Conservation (phyloP, 2,888 invertebrate genomes). For the Caenorhabditis parvicauda region DNA sequence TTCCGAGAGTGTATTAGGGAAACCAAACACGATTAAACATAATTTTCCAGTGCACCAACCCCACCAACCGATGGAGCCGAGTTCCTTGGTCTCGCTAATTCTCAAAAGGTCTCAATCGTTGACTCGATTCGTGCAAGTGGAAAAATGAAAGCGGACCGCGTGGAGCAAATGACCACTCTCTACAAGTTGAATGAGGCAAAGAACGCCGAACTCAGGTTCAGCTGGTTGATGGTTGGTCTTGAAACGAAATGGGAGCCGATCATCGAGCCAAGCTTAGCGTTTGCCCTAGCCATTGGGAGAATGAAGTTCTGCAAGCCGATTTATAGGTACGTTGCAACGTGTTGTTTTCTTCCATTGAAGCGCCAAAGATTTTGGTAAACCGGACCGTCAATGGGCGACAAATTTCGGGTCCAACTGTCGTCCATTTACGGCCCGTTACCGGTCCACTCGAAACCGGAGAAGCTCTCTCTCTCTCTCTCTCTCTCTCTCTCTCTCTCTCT, state of each 20-base stretch:
- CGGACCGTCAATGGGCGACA: too few relatives aligned
- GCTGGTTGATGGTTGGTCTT: slow-evolving; percentile 78
- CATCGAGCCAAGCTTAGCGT: slow-evolving; percentile 73
- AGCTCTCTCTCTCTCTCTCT: too few relatives aligned
- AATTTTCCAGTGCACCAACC: slow-evolving; percentile 41
- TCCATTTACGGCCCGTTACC: too few relatives aligned
- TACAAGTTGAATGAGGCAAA: slow-evolving; percentile 33
- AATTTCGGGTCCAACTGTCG: too few relatives aligned
- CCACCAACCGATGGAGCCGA: slow-evolving; percentile 25
- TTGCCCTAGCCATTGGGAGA: slow-evolving; percentile 80
- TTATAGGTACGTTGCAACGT: slow-evolving; percentile 72
- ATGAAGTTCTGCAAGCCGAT: slow-evolving; percentile 87
- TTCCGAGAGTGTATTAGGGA: too few relatives aligned
- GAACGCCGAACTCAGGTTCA: slow-evolving; percentile 35
- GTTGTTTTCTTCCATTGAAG: slow-evolving; percentile 56
- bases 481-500: background rate
- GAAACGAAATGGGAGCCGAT: slow-evolving; percentile 73
- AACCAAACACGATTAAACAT: too few relatives aligned
- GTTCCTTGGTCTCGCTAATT: slow-evolving; percentile 17
- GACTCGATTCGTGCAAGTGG: slow-evolving; percentile 23
- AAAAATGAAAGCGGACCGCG: slow-evolving; percentile 29
- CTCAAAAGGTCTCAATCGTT: slow-evolving; percentile 31
- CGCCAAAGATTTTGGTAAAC: background rate
- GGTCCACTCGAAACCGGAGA: too few relatives aligned
- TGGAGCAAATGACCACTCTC: slow-evolving; percentile 64